Conservation (phyloP, 2,888 invertebrate species). For the Crepidodera aurea region DNA sequence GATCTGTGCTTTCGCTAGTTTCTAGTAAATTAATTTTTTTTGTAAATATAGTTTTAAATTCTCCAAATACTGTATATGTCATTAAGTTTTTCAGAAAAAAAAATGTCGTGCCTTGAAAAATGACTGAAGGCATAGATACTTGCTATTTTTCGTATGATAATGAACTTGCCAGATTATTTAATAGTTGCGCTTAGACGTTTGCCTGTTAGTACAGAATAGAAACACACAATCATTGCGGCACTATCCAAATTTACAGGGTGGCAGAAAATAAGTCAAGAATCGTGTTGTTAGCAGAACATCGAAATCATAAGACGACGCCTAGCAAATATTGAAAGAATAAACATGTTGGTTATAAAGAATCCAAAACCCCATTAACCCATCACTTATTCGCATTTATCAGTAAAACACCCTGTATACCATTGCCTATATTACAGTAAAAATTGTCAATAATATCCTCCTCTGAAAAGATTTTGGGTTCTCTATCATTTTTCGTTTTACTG, state of each 20-base stretch:
- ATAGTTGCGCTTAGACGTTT: neutral
- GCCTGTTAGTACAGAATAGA: neutral
- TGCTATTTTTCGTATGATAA: neutral
- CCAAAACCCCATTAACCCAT: no score
- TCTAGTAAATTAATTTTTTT: neutral
- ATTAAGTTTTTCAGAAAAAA: neutral
- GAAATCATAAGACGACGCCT: neutral
- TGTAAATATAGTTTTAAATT: neutral
- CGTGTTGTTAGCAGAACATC: neutral
- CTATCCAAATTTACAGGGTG: neutral
- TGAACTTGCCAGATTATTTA: conserved; percentile 14
- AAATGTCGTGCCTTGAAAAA: neutral
- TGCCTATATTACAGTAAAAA: no score
- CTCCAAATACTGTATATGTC: neutral
- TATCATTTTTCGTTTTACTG: no score
- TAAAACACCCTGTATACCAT: neutral
- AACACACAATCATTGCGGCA: neutral
- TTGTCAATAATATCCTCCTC: no score
- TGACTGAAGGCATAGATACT: conserved; percentile 1
- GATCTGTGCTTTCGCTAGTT: neutral
- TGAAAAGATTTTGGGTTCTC: no score
- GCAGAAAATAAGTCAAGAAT: neutral
- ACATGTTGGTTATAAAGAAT: no score
- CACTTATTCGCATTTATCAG: no score
- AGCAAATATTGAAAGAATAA: no score